Percentiles rank a stretch among this genome's conserved stretches.
These are phyloP conservation scores for Caenorhabditis auriculariae DNA, from an alignment of 2,888 invertebrate genomes.

Conservation along the genomic window DNA sequence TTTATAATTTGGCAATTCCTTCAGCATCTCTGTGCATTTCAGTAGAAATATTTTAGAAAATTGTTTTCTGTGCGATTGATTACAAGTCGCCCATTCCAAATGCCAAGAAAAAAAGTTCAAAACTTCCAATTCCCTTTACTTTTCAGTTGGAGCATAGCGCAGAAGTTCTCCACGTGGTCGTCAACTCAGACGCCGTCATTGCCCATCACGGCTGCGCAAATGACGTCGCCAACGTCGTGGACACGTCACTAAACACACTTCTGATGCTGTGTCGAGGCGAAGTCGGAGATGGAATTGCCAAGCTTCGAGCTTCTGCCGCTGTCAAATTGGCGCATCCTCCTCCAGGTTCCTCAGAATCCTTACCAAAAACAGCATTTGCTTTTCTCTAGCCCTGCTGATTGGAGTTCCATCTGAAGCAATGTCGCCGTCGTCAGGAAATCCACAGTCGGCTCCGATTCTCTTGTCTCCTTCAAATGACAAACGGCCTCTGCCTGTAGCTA, in stretches of 20 bases:
- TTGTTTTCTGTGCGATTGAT: background rate
- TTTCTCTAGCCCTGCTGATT: constrained; percentile 55
- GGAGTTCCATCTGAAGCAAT: constrained; percentile 55
- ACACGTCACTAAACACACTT: constrained; percentile 46
- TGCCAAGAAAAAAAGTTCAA: no score
- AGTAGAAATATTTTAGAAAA: background rate
- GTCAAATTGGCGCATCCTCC: constrained; percentile 56
- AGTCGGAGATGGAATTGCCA: constrained; percentile 6
- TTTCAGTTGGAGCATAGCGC: constrained; percentile 31
- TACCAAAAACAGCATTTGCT: no score
- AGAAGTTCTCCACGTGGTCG: constrained; percentile 48
- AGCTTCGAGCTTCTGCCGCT: constrained; percentile 35
- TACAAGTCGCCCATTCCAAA: background rate
- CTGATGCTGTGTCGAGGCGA: constrained; percentile 33
- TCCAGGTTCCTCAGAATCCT: constrained; percentile 31
- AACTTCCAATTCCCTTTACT: no score
- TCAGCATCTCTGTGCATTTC: no score
- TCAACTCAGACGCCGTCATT: constrained; percentile 44
- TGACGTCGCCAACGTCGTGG: constrained; percentile 20
- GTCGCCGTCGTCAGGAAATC: constrained; percentile 31
- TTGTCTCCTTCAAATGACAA: constrained; percentile 47
- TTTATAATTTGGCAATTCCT: no score
- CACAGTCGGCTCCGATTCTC: constrained; percentile 29
- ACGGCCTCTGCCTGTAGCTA: constrained; percentile 48
- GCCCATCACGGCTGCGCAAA: constrained; percentile 8